Evolutionary conservation across 2,797 vertebrate genomes (phyloP).

Genomic region (Phoxinus dragarum): DNA sequence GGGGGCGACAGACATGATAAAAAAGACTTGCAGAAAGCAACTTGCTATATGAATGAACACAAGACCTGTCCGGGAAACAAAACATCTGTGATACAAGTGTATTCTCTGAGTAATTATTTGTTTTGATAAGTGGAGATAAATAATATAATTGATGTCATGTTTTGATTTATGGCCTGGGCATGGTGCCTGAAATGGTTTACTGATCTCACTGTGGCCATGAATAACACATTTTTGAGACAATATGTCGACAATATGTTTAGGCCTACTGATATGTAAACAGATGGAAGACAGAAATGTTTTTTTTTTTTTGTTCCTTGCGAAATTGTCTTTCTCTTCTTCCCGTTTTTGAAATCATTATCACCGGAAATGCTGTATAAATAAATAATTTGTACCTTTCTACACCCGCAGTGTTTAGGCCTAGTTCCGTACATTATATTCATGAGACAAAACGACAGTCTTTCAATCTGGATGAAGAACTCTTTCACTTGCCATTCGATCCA

Average conservation of each 20-base stretch:
- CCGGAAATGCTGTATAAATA: neutral
- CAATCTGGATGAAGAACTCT: constrained; percentile 15
- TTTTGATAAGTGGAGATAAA: constrained; percentile 70
- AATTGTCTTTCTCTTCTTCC: neutral
- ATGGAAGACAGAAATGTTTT: neutral
- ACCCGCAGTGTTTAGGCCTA: neutral
- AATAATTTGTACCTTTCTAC: neutral
- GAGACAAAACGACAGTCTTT: neutral
- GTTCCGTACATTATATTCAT: neutral
- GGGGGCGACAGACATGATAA: constrained; percentile 12
- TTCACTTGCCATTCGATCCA: constrained; percentile 88
- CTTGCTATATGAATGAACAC: neutral
- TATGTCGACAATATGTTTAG: constrained; percentile 12
- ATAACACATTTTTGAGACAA: constrained; percentile 87
- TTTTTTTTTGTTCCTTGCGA: neutral
- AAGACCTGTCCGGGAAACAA: neutral
- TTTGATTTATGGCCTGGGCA: constrained; percentile 86
- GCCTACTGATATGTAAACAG: constrained; percentile 5
- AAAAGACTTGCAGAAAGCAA: neutral
- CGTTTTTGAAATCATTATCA: neutral
- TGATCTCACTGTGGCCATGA: constrained; percentile 87
- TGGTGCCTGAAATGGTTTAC: constrained; percentile 85
- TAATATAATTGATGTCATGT: constrained; percentile 51
- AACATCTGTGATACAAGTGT: constrained; percentile 27
- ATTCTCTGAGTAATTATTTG: constrained; percentile 62